Evolutionary conservation across 2,888 invertebrate species (phyloP).

Genomic region (Sturmia bella): DNA sequence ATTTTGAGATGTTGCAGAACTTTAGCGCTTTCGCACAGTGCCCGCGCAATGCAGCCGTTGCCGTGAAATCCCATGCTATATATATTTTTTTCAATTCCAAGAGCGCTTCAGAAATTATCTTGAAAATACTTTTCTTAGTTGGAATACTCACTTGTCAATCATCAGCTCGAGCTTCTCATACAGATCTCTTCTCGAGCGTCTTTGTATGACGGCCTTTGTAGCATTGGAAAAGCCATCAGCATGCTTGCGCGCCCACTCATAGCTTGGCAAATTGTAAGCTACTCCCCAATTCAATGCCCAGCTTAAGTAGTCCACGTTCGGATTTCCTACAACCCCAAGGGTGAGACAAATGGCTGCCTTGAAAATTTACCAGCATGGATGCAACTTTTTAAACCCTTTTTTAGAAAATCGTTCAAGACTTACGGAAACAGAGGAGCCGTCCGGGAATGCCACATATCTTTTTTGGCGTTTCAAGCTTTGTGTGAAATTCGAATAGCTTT

Average conservation of each 20-base stretch:
- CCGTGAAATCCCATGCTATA: conserved; percentile 89
- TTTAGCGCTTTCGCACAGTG: conserved; percentile 88
- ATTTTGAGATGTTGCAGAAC: conserved; percentile 82
- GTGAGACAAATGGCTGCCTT: conserved; percentile 85
- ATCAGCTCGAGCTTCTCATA: conserved; percentile 87
- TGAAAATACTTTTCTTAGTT: not conserved
- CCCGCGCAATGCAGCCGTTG: conserved; percentile 86
- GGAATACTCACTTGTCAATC: conserved; percentile 85
- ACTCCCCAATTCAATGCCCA: conserved; percentile 88
- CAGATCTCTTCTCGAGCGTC: conserved; percentile 86
- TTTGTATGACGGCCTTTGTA: conserved; percentile 75
- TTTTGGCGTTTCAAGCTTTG: conserved; percentile 75
- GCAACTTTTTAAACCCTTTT: too few species aligned
- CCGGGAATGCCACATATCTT: conserved; percentile 84
- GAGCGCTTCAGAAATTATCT: too few species aligned
- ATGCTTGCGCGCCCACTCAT: conserved; percentile 83
- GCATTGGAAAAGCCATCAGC: conserved; percentile 75
- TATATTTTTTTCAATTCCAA: too few species aligned
- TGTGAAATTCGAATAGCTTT: conserved; percentile 34
- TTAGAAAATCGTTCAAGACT: conserved; percentile 69
- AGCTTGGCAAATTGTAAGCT: conserved; percentile 85
- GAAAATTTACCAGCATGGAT: not conserved
- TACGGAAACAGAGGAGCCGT: conserved; percentile 84
- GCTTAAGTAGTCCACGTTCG: conserved; percentile 84
- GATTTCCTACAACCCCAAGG: conserved; percentile 84